Conservation (phyloP, 2,888 invertebrate genomes). For the Eupithecia dodoneata region DNA sequence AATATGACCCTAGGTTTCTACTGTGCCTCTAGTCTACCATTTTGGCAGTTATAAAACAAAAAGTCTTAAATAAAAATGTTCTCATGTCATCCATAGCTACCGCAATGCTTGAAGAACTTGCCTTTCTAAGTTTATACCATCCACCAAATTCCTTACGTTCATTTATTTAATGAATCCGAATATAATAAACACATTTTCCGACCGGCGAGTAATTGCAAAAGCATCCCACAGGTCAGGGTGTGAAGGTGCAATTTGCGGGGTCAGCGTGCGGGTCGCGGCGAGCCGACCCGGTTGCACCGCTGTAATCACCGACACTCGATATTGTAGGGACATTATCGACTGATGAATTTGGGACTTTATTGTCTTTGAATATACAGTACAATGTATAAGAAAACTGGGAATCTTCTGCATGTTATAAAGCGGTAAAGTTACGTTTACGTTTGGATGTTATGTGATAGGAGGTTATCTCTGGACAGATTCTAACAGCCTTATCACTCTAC, state of each 20-base stretch:
- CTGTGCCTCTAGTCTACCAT: background rate
- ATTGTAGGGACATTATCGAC: conserved; percentile 30
- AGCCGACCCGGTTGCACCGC: conserved; percentile 36
- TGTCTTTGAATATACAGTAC: background rate
- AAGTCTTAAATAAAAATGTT: background rate
- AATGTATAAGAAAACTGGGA: background rate
- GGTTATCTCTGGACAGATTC: background rate
- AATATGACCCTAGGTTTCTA: background rate
- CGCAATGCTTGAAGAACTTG: no score
- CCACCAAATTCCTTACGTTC: background rate
- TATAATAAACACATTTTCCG: background rate
- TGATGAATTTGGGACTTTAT: background rate
- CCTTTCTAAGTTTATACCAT: background rate
- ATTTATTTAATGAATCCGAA: background rate
- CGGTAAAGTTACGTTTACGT: background rate
- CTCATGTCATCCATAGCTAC: background rate
- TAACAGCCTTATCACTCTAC: no score
- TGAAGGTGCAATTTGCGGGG: conserved; percentile 40
- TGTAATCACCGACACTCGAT: conserved; percentile 45
- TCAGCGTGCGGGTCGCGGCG: conserved; percentile 32
- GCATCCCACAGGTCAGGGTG: conserved; percentile 15
- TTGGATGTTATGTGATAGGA: background rate
- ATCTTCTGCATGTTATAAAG: background rate
- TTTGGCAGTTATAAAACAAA: background rate
- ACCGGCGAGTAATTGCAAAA: conserved; percentile 21